Evolutionary conservation across 2,797 vertebrate genomes (phyloP).

Genomic region (Staurois parvus): DNA sequence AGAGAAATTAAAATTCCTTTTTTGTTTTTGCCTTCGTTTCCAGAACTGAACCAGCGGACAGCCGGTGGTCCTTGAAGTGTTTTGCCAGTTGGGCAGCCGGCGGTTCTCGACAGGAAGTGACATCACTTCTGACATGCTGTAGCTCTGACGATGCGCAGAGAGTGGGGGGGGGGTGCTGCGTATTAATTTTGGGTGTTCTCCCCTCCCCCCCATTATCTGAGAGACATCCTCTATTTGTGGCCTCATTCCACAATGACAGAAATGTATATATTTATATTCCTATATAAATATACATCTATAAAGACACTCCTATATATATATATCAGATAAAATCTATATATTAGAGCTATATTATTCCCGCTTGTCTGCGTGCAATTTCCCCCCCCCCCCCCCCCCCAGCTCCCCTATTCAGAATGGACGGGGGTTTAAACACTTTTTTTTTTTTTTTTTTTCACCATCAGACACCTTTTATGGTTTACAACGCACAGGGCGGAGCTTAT

Average conservation of each 20-base stretch:
- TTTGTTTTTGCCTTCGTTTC: not conserved
- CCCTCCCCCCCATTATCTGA: not conserved
- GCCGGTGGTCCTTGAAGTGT: too few species aligned
- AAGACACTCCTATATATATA: conserved; percentile 33
- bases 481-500: not conserved
- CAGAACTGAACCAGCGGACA: not conserved
- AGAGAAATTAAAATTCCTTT: not conserved
- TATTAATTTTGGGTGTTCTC: not conserved
- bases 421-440: conserved; percentile 10
- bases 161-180: not conserved
- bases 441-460: not conserved
- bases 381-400: conserved; percentile 2
- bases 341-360: conserved; percentile 47
- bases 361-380: conserved; percentile 38
- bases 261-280: conserved; percentile 54
- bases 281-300: conserved; percentile 40
- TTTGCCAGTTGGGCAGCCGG: not conserved
- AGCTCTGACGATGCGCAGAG: not conserved
- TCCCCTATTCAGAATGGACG: not conserved
- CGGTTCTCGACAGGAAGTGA: not conserved
- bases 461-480: conserved; percentile 20
- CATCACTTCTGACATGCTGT: not conserved
- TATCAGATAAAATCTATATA: conserved; percentile 59
- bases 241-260: conserved; percentile 5
- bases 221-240: conserved; percentile 27